A percentile compares a stretch with the other conserved stretches of the same genome.
These are phyloP conservation scores for Progne subis DNA, from an alignment of 2,113 vertebrate species.

Conservation along the genomic window DNA sequence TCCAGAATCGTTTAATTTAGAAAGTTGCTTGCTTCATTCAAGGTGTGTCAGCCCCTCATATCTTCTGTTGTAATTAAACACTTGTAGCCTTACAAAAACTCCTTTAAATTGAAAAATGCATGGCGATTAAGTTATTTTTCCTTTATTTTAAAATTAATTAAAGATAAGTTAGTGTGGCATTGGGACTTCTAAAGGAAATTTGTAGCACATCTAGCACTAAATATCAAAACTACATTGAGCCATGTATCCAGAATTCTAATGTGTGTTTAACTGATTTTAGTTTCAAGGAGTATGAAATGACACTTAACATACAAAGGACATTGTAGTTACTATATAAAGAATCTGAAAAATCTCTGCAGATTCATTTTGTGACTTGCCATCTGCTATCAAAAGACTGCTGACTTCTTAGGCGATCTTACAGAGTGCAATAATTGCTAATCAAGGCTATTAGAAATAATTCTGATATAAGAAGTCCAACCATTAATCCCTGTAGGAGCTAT, in stretches of 20 bases:
- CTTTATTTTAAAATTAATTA: background rate
- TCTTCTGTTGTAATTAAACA: background rate
- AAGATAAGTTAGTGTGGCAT: background rate
- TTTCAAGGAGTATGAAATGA: slow-evolving; percentile 75
- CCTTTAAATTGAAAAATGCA: slow-evolving; percentile 43
- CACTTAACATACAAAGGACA: slow-evolving; percentile 74
- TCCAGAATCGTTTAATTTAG: background rate
- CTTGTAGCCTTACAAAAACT: slow-evolving; percentile 12
- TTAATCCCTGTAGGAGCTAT: slow-evolving; percentile 71
- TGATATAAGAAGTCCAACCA: slow-evolving; percentile 75
- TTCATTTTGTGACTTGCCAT: slow-evolving; percentile 74
- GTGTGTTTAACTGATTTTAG: slow-evolving; percentile 75
- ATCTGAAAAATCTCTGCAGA: slow-evolving; percentile 54
- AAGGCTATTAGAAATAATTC: slow-evolving; percentile 76
- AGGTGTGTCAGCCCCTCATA: background rate
- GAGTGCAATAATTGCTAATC: slow-evolving; percentile 57
- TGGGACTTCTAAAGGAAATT: slow-evolving; percentile 80
- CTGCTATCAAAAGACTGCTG: slow-evolving; percentile 78
- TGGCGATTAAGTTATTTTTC: background rate
- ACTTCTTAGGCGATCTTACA: slow-evolving; percentile 64
- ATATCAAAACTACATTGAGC: slow-evolving; percentile 77
- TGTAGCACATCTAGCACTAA: slow-evolving; percentile 80
- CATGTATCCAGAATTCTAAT: slow-evolving; percentile 64
- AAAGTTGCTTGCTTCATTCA: background rate
- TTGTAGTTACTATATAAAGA: slow-evolving; percentile 42